These are phyloP conservation scores for Drosophila engyochracea DNA, from an alignment of 2,888 invertebrate genomes.

Conservation along the genomic window DNA sequence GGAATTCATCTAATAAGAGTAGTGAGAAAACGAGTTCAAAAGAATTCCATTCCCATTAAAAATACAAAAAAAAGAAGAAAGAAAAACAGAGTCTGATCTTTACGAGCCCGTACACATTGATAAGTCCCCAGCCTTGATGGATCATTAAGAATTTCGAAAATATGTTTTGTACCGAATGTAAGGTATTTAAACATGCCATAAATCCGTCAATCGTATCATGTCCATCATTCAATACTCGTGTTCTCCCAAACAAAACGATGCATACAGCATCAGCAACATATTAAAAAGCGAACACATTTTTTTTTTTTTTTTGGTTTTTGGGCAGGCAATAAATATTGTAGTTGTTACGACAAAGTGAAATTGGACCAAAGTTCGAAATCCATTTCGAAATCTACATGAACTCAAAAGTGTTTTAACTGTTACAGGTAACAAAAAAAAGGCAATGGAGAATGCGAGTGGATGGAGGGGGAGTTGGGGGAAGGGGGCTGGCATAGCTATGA, in stretches of 20 bases:
- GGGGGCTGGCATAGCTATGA: conserved; percentile 30
- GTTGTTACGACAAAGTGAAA: conserved; percentile 65
- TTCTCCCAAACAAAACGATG: conserved; percentile 12
- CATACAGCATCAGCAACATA: not conserved
- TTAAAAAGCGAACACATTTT: not conserved
- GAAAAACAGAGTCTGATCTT: not conserved
- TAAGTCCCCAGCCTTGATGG: conserved; percentile 6
- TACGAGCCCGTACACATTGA: not conserved
- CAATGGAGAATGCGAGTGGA: not conserved
- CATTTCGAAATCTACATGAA: conserved; percentile 74
- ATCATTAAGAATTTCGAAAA: conserved; percentile 9
- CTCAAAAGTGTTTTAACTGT: conserved; percentile 50
- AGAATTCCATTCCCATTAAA: not conserved
- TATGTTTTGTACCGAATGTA: conserved; percentile 3
- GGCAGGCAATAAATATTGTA: conserved; percentile 24
- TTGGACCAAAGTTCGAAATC: conserved; percentile 74
- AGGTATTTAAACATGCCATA: conserved; percentile 32
- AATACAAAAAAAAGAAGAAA: too few relatives aligned
- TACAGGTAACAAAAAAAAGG: conserved; percentile 33
- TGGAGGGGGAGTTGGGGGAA: not conserved
- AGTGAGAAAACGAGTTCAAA: not conserved
- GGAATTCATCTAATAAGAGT: not conserved
- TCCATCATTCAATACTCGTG: conserved; percentile 25
- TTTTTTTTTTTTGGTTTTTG: not conserved
- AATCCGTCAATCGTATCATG: conserved; percentile 30